Evolutionary conservation across 2,113 vertebrate species (phyloP).

Genomic region (Pelmatolapia mariae): DNA sequence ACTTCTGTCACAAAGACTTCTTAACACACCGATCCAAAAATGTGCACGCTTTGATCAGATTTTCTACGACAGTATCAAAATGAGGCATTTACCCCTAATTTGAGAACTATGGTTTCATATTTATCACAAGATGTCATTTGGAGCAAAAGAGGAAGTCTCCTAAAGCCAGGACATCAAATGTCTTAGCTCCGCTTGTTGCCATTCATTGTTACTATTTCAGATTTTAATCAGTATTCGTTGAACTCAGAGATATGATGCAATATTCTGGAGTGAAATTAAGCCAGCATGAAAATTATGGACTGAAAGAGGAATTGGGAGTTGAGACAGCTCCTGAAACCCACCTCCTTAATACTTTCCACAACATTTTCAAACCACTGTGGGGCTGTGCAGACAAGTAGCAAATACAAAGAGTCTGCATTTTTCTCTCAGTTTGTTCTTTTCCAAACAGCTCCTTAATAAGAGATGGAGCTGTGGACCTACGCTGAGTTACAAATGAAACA

Average conservation of each 20-base stretch:
- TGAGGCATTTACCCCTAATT: conserved; percentile 28
- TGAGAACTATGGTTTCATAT: conserved; percentile 39
- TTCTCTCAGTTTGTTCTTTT: conserved; percentile 48
- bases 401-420: conserved; percentile 26
- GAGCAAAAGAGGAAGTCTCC: conserved; percentile 1
- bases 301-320: conserved; percentile 13
- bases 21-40: not conserved
- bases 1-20: not conserved
- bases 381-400: conserved; percentile 34
- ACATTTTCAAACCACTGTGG: conserved; percentile 36
- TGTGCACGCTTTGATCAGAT: conserved; percentile 5
- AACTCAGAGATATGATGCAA: conserved; percentile 49
- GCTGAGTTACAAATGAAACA: conserved; percentile 63
- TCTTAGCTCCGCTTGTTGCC: not conserved
- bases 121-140: conserved; percentile 46
- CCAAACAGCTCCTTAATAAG: conserved; percentile 57
- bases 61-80: conserved; percentile 22
- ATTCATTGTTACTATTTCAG: not conserved
- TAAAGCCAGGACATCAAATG: conserved; percentile 25
- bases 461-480: not conserved
- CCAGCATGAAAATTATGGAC: conserved; percentile 49
- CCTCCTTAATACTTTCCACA: conserved; percentile 64
- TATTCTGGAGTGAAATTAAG: conserved; percentile 39
- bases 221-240: conserved; percentile 38
- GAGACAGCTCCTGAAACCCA: conserved; percentile 13